Conservation (phyloP, 2,888 invertebrate genomes). For the Enoplolaimus lenunculus region DNA sequence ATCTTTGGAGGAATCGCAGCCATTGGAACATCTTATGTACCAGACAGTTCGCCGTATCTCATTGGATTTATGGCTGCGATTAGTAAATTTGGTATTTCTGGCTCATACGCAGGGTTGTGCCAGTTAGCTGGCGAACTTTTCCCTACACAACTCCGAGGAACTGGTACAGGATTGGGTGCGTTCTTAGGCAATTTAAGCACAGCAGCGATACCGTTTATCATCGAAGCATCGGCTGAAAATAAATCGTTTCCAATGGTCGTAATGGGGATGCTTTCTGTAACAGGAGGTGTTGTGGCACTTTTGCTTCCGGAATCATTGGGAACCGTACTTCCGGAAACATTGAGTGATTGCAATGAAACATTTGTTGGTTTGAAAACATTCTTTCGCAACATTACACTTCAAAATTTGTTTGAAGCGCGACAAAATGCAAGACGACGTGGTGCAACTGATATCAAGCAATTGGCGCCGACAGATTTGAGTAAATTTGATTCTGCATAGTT, state of each 20-base stretch:
- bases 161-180: neutral
- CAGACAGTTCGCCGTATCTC: neutral
- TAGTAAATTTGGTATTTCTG: conserved; percentile 1
- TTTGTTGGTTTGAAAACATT: neutral
- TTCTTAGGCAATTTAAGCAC: conserved; percentile 1
- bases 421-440: neutral
- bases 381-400: neutral
- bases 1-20: neutral
- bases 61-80: neutral
- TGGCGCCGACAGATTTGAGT: neutral
- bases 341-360: neutral
- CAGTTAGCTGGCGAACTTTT: conserved; percentile 3
- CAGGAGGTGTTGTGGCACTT: neutral
- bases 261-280: neutral
- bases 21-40: neutral
- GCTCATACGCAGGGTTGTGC: neutral
- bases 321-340: neutral
- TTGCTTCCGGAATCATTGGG: neutral
- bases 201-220: neutral
- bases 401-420: neutral
- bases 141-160: neutral
- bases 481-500: too few species aligned
- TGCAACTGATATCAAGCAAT: neutral
- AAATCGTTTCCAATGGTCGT: conserved; percentile 2
- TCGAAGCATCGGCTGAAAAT: neutral